Evolutionary conservation across 1,140 invertebrate genomes (phyloP), one percentile per base, ranked within the genome.

Genomic region (Cydia splendana): DNA sequence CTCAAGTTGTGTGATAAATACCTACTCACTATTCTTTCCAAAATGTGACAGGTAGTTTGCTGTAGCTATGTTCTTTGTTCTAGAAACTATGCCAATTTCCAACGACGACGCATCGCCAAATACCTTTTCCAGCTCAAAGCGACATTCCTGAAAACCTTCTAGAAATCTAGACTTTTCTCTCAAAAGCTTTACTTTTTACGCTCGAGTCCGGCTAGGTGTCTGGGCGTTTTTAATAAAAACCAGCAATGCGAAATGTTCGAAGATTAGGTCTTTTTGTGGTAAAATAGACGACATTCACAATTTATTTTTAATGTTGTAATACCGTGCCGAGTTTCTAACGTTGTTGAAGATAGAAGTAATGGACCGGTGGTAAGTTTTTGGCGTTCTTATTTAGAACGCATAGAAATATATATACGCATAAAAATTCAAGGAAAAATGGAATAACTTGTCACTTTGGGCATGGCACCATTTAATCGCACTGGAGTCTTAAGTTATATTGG

Each of bases 91-190:
- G 48, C 48, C 48, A 51, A 51, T 51, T n/a, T n/a, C 13, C 13
- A 6, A 51, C 4, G 48, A n/a, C 48, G 13, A 51, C 48, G 48
- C 48, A 51, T 51, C 48, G 5, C 0, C 13, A n/a, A 51, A 51
- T 51, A n/a, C 48, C 13, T 42, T 51, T 51, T n/a, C 48, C 5
- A 51, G 48, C 13, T 51, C 48, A 51, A 51, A 15, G 48, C 3
- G 48, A 51, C 13, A 51, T 42, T 42, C 38, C 38, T 10, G 15
- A 51, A 51, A 51, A 51, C 48, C 38, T 38, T 38, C 48, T 51
- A 51, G 48, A n/a, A 51, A n/a, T 51, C 48, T 15, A 51, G 48
- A 51, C 48, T 51, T 51, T 51, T 51, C 48, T 51, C 48, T 51
- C n/a, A 38, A 38, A 38, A 51, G 48, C 48, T 51, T 51, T 51